Percentiles rank a stretch among this genome's conserved stretches.
Evolutionary conservation across 2,888 invertebrate species (phyloP).

Genomic region (Meganola albula): DNA sequence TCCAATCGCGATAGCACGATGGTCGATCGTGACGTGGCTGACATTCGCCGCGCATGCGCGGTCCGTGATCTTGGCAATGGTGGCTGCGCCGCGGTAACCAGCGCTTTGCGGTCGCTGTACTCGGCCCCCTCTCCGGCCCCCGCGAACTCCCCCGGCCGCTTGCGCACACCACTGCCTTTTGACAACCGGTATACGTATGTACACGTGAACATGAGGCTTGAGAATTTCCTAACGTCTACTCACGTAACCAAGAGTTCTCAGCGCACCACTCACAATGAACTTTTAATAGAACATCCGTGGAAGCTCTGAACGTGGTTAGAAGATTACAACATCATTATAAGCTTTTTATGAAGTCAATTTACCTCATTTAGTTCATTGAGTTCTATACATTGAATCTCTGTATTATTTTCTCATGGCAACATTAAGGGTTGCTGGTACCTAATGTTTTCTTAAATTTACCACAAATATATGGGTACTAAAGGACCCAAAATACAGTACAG

Average conservation of each 20-base stretch:
- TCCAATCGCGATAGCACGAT: slow-evolving; percentile 65
- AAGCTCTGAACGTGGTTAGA: slow-evolving; percentile 9
- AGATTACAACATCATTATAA: slow-evolving; percentile 19
- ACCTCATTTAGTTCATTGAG: no score
- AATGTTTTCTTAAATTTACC: no score
- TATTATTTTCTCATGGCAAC: no score
- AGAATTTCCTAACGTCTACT: slow-evolving; percentile 71
- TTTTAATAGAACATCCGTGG: slow-evolving; percentile 36
- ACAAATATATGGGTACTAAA: no score
- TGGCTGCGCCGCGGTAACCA: slow-evolving; percentile 56
- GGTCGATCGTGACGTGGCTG: slow-evolving; percentile 75
- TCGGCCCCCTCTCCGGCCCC: slow-evolving; percentile 38
- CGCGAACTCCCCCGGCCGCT: slow-evolving; percentile 22
- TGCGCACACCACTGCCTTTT: slow-evolving; percentile 51
- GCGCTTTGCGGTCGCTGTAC: slow-evolving; percentile 75
- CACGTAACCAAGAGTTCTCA: slow-evolving; percentile 62
- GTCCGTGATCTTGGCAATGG: slow-evolving; percentile 81
- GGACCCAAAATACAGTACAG: no score
- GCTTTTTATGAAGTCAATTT: no score
- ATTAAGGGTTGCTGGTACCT: no score
- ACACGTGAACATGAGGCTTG: slow-evolving; percentile 52
- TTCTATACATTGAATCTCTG: no score
- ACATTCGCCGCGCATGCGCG: slow-evolving; percentile 72
- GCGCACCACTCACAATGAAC: slow-evolving; percentile 55
- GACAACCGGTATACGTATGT: slow-evolving; percentile 68